Evolutionary conservation across 1,140 invertebrate genomes (phyloP), one percentile per base, ranked within the genome.

Genomic region (Drosophila biarmipes): DNA sequence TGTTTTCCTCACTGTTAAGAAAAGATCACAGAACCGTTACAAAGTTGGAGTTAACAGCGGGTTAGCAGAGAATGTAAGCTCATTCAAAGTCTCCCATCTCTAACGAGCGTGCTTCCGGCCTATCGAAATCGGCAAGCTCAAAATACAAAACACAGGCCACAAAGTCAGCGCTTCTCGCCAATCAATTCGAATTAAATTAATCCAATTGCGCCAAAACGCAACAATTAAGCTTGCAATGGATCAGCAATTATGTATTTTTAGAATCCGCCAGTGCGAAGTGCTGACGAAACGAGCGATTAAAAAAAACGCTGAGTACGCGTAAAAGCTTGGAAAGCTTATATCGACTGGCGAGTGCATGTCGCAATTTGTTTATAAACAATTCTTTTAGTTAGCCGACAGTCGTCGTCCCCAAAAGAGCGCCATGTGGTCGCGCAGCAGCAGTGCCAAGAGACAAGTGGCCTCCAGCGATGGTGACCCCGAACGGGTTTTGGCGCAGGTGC

Each of bases 401-500:
- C 40, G 45, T 58, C 53, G 55, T 43, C 53, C 19, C 52, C 42
- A 27, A 61, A 49, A 8, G 24, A 74, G 21, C 58, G 27, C 4
- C 52, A 86, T 86, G 81, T 74, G 54, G 55, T 64, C 62, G 6
- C 34, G 69, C 27, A 49, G 40, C 24, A 73, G 53, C 24, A 81
- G 54, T 42, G 38, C 34, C 15, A 49, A 17, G 42, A 48, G 54
- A 7, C 78, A 69, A 56, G 38, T 53, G 10, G 11, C 31, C 29
- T 51, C 51, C 29, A 10, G 17, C 27, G 49, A 80, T 45, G 61
- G 35, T 35, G 59, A 77, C 51, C 51, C 45, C 27, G 78, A 63
- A 14, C 68, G 52, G 52, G 56, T 80, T 19, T 46, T 77, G 24
- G 40, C 51, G 8, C 77, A 89, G 71, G 73, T 91, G 24, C 76